These are phyloP conservation scores for Agonopterix arenella DNA, from an alignment of 2,888 invertebrate species.

Conservation along the genomic window DNA sequence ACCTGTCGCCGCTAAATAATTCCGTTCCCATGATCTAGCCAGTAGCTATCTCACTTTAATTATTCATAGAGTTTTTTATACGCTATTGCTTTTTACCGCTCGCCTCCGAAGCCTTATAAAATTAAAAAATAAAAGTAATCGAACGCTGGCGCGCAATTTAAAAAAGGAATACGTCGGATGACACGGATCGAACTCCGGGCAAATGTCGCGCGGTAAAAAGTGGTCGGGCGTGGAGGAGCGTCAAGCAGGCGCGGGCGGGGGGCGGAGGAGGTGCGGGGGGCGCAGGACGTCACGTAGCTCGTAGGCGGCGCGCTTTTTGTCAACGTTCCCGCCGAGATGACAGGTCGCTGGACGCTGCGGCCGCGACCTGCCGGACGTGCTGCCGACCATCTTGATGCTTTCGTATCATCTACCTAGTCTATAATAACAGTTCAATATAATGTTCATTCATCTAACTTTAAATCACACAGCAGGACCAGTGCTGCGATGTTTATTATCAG, in stretches of 20 bases:
- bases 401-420: slow-evolving; percentile 24
- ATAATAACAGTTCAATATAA: no score
- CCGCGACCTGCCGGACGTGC: slow-evolving; percentile 46
- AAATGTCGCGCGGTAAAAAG: slow-evolving; percentile 77
- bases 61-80: slow-evolving; percentile 75
- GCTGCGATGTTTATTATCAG: no score
- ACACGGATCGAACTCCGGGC: slow-evolving; percentile 78
- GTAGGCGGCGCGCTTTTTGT: slow-evolving; percentile 75
- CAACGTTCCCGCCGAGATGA: slow-evolving; percentile 76
- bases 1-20: slow-evolving; percentile 69
- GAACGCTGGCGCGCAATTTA: slow-evolving; percentile 64
- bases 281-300: slow-evolving; percentile 75
- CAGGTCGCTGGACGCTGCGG: slow-evolving; percentile 71
- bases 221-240: slow-evolving; percentile 55
- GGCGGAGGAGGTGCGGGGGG: slow-evolving; percentile 17
- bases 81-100: slow-evolving; percentile 70
- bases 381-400: slow-evolving; percentile 59
- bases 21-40: slow-evolving; percentile 75
- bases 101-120: slow-evolving; percentile 64
- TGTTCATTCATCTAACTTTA: no score
- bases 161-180: slow-evolving; percentile 76
- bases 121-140: slow-evolving; percentile 69
- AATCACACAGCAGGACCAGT: no score
- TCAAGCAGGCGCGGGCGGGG: slow-evolving; percentile 20
- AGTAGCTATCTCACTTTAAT: slow-evolving; percentile 75